These are phyloP conservation scores for Orcinus orca DNA, from an alignment of 2,113 vertebrate species.

Conservation along the genomic window DNA sequence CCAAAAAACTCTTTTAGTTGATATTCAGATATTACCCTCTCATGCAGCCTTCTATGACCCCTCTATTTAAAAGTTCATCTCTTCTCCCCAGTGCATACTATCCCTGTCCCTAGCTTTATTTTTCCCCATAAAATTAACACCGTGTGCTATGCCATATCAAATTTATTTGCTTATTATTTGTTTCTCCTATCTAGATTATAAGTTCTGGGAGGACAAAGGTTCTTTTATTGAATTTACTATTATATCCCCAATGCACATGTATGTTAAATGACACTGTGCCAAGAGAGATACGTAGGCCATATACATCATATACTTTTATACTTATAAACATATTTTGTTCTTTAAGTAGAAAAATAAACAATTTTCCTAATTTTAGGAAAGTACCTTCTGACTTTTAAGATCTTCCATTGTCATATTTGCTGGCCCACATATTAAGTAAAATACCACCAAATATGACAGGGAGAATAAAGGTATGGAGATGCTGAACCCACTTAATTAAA, in stretches of 20 bases:
- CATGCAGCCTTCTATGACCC: not conserved
- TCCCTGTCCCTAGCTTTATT: not conserved
- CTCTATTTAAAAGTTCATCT: not conserved
- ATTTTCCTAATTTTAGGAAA: slow-evolving; percentile 33
- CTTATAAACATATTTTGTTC: not conserved
- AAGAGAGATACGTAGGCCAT: not conserved
- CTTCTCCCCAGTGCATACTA: not conserved
- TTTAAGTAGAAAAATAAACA: slow-evolving; percentile 27
- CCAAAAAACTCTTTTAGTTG: not conserved
- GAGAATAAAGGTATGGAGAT: slow-evolving; percentile 39
- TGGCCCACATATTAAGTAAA: not conserved
- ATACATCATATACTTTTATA: not conserved
- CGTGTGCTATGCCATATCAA: not conserved
- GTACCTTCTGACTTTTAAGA: not conserved
- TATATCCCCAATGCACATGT: not conserved
- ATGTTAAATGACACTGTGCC: not conserved
- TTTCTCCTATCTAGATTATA: not conserved
- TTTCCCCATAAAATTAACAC: not conserved
- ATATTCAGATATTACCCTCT: not conserved
- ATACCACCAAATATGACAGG: slow-evolving; percentile 4
- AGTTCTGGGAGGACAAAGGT: not conserved
- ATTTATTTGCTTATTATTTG: not conserved
- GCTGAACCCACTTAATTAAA: slow-evolving; percentile 66
- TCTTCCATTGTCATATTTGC: not conserved
- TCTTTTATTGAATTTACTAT: not conserved